Evolutionary conservation across 1,140 invertebrate genomes (phyloP), one percentile per base, ranked within the genome.

Genomic region (Drosophila ananassae): DNA sequence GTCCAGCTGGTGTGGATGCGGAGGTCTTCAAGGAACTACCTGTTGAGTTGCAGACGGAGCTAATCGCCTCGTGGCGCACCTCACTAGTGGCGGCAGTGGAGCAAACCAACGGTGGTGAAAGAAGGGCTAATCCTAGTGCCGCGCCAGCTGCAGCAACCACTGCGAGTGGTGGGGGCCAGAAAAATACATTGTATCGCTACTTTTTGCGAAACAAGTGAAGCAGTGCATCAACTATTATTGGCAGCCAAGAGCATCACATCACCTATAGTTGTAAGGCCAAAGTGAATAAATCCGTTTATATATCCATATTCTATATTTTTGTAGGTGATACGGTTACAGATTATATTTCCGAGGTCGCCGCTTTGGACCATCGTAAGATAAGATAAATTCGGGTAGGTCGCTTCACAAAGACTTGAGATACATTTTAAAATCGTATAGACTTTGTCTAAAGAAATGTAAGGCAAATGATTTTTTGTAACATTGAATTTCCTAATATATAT

Each of bases 11-110:
- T 78, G 93, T 94, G 21, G 94, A 95, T 91, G 92, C 93, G 30
- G 92, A 93, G 68, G 94, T 95, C 7, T 95, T 95, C 79, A 93
- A 92, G 76, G 93, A 94, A 51, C 91, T 95, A 37, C 94, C 94
- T 2, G 84, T 92, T 25, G 94, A 95, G 13, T 91, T 95, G 84
- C 94, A 94, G 78, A 92, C 94, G 56, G 94, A 95, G 78, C 78
- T 95, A 9, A 94, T 94, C 71, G 92, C 92, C 4, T 93, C 94
- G 73, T 95, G 94, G 93, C 93, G 94, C 62, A 93, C 92, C 68
- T 92, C 93, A 62, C 28, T 89, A 0, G 84, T 89, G 6, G 81
- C 89, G 9, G 89, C 81, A 0, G 83, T 89, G 24, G 79, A 89
- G 30, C 81, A 85, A 34, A 48, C 71, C 0, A 57, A 66, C 30